These are phyloP conservation scores for Drosophila kanapiae DNA, from an alignment of 1,140 invertebrate genomes.

Conservation along the genomic window DNA sequence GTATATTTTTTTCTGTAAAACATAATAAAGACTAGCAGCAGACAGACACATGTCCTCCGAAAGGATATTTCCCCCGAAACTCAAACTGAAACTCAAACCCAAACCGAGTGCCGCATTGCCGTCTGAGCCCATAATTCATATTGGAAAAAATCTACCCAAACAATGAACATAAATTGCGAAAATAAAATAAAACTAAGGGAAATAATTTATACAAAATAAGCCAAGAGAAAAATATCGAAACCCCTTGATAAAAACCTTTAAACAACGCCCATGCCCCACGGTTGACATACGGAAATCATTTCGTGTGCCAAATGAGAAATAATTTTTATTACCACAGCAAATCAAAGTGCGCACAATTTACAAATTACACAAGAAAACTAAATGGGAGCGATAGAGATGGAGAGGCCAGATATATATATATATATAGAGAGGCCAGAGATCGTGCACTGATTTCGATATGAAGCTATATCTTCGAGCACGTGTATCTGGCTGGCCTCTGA, in stretches of 20 bases:
- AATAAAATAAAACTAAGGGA: conserved; percentile 14
- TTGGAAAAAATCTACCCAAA: conserved; percentile 2
- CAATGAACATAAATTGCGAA: conserved; percentile 33
- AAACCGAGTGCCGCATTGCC: conserved; percentile 35
- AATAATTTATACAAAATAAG: conserved; percentile 9
- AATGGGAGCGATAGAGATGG: neutral
- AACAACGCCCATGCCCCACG: conserved; percentile 31
- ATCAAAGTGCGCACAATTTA: conserved; percentile 75
- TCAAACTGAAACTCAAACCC: neutral
- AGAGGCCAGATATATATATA: conserved; percentile 24
- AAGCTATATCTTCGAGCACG: conserved; percentile 52
- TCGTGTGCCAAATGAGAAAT: conserved; percentile 64
- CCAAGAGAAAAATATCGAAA: neutral
- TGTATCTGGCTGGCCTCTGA: conserved; percentile 33
- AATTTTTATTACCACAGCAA: conserved; percentile 70
- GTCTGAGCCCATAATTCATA: conserved; percentile 39
- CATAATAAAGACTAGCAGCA: conserved; percentile 38
- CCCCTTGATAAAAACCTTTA: conserved; percentile 13
- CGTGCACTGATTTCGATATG: conserved; percentile 62
- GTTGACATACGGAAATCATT: conserved; percentile 60
- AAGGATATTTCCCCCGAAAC: conserved; percentile 21
- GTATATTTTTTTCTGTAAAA: conserved; percentile 13
- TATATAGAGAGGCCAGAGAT: conserved; percentile 26
- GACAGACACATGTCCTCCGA: conserved; percentile 30
- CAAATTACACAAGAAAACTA: conserved; percentile 59